Percentiles rank a stretch among this genome's conserved stretches.
Evolutionary conservation across 2,113 vertebrate species (phyloP).

Genomic region (Serinus canaria): DNA sequence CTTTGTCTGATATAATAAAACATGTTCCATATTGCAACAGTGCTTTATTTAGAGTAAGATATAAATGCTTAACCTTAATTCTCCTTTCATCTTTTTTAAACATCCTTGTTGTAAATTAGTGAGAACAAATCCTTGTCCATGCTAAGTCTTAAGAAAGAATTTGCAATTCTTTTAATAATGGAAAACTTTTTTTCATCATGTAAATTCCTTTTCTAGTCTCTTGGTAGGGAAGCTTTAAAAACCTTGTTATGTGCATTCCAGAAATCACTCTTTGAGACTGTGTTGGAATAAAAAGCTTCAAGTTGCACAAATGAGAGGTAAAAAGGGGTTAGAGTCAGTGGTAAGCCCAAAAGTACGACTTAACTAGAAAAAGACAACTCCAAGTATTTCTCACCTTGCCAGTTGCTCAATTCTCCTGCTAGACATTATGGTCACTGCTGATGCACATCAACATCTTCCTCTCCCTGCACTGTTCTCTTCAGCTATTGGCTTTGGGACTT

Average conservation of each 20-base stretch:
- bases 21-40: neutral
- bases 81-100: neutral
- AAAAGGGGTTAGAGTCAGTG: neutral
- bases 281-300: neutral
- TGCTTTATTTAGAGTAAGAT: neutral
- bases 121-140: neutral
- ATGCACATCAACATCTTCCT: neutral
- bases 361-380: neutral
- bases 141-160: neutral
- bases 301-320: neutral
- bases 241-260: neutral
- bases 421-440: neutral
- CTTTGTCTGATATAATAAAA: neutral
- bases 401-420: neutral
- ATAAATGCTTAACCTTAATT: neutral
- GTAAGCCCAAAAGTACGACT: neutral
- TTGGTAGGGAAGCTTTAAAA: neutral
- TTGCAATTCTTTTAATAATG: neutral
- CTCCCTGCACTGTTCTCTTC: rapidly evolving
- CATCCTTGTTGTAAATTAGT: neutral
- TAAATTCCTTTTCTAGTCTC: neutral
- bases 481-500: neutral
- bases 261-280: neutral
- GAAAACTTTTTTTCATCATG: neutral
- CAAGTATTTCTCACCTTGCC: neutral